Evolutionary conservation across 2,113 vertebrate species (phyloP).

Genomic region (Pseudorhombus dupliciocellatus): DNA sequence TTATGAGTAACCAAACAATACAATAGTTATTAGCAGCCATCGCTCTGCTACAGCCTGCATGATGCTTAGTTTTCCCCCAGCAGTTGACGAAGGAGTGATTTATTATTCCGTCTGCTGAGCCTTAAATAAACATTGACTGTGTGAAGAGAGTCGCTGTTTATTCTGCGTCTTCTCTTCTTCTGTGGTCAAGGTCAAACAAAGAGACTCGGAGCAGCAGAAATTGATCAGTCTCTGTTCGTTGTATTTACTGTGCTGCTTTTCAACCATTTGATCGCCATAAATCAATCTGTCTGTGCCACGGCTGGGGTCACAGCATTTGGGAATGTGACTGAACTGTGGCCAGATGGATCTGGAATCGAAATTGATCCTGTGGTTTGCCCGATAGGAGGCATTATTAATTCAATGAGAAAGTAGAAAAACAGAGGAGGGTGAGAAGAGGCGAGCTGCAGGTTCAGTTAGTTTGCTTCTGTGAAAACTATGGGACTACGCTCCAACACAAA

Average conservation of each 20-base stretch:
- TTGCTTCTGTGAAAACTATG: neutral
- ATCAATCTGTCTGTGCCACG: constrained; percentile 52
- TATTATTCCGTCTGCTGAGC: constrained; percentile 21
- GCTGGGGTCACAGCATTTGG: constrained; percentile 6
- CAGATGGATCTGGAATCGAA: constrained; percentile 63
- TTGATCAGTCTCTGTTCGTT: neutral
- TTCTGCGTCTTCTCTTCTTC: neutral
- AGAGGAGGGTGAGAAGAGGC: constrained; percentile 6
- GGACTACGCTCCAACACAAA: no score
- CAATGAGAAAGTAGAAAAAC: constrained; percentile 43
- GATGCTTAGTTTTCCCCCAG: neutral
- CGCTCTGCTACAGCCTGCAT: neutral
- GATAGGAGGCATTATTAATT: constrained; percentile 56
- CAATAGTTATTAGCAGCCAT: neutral
- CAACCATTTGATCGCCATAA: constrained; percentile 55
- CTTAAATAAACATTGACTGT: constrained; percentile 28
- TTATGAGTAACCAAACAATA: neutral
- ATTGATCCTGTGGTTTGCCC: constrained; percentile 61
- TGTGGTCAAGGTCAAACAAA: neutral
- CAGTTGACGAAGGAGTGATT: constrained; percentile 23
- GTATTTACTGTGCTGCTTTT: neutral
- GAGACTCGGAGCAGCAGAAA: neutral
- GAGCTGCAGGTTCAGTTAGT: neutral
- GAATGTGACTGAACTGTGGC: constrained; percentile 42
- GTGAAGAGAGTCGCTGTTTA: neutral